Evolutionary conservation across 1,140 invertebrate species (phyloP), one percentile per base, ranked within the genome.

Genomic region (Wiebesia pumilae): DNA sequence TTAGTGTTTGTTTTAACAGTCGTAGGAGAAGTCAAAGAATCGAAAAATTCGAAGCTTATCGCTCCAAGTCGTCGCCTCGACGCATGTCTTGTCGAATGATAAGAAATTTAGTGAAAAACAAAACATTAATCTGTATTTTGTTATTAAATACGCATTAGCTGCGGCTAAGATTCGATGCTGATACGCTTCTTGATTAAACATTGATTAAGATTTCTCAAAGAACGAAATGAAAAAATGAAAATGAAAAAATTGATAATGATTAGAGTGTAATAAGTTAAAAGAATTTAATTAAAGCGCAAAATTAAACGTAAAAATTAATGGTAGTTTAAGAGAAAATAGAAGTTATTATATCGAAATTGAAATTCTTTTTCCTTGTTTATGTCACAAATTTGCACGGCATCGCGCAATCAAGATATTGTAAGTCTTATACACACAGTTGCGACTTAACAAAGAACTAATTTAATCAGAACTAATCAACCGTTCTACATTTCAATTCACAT

Each of bases 31-130:
- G 71, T 75, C 40, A 75, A 14, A 75, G 71, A 43, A 75, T 43
- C 10, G 71, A 75, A 75, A 75, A 75, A 40, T 75, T 75, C 40
- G 40, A 83, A 51, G 33, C 69, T 83, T 71, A 73, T 83, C 65
- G 35, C 24, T n/a, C 12, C 9, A n/a, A 43, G 38, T 75, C 38
- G 43, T 54, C 47, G 33, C 54, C 7, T 62, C 54, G 21, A 65
- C 51, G 43, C 30, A 33, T 30, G 43, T 78, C 43, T 79, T 40
- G 30, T 62, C 16, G 21, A 38, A 65, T 75, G 38, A 79, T 84
- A 78, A 84, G 58, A 43, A 35, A 67, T 78, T 83, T 83, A 24
- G 38, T 75, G 35, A 83, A 83, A 75, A 83, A 82, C 14, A 65
- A 67, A 65, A 67, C 62, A 51, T 73, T 71, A 81, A 81, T 81